phyloP scores from a whole-genome alignment of 2,113 vertebrate genomes.

The Pelecanus crispus region DNA sequence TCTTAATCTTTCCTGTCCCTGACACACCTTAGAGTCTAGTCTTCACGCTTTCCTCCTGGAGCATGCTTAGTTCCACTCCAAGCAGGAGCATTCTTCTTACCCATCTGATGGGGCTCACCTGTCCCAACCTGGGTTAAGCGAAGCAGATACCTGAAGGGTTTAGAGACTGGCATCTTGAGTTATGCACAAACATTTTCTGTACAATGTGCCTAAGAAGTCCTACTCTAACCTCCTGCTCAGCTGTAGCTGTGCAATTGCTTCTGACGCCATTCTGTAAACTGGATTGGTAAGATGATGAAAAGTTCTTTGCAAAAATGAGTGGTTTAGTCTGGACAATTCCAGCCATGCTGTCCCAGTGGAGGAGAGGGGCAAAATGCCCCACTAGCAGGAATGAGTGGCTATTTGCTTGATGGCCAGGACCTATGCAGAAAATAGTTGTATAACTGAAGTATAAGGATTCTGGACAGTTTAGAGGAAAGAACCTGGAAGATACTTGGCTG shows the following conservation, averaged over 20 bases:
- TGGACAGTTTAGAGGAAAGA: background rate
- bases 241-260: background rate
- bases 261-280: background rate
- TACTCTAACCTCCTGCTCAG: background rate
- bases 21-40: background rate
- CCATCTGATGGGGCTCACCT: background rate
- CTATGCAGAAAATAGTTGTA: background rate
- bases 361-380: background rate
- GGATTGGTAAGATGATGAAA: background rate
- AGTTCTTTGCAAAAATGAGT: background rate
- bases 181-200: background rate
- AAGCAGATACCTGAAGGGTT: background rate
- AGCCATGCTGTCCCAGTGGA: background rate
- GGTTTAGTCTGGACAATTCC: background rate
- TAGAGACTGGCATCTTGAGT: background rate
- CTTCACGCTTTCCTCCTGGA: background rate
- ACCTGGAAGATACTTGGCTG: rapidly evolving
- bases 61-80: background rate
- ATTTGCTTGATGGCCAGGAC: background rate
- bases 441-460: background rate
- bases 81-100: background rate
- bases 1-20: background rate
- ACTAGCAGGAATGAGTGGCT: background rate
- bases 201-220: background rate
- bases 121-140: background rate